A percentile compares a stretch with the other conserved stretches of the same genome.
phyloP scores from a whole-genome alignment of 2,113 vertebrate species.

The Motacilla tschutschensis region DNA sequence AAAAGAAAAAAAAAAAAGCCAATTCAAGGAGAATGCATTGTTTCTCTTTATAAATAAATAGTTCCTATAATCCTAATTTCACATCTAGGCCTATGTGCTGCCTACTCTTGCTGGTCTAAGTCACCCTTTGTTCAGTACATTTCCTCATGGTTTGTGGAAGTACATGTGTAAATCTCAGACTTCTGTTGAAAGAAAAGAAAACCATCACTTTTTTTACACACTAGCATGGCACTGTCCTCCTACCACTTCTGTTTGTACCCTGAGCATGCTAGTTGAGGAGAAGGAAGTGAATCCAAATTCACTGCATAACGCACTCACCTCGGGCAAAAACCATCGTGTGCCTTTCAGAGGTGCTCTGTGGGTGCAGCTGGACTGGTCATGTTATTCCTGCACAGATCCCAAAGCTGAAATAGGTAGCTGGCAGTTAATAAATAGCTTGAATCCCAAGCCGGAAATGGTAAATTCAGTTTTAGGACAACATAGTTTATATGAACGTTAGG shows the following conservation, averaged over 20 bases:
- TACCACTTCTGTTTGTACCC: neutral
- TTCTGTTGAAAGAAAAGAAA: neutral
- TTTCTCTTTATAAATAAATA: constrained; percentile 28
- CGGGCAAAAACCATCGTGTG: neutral
- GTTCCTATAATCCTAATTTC: constrained; percentile 3
- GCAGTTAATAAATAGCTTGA: neutral
- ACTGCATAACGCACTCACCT: neutral
- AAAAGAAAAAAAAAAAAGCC: neutral
- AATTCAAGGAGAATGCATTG: constrained; percentile 1
- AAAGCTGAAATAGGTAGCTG: neutral
- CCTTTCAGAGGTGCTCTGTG: neutral
- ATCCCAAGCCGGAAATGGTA: neutral
- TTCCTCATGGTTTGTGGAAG: neutral
- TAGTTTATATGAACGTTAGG: neutral
- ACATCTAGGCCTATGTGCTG: neutral
- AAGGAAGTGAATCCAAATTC: neutral
- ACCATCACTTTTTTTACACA: neutral
- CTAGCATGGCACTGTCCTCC: neutral
- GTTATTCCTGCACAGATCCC: neutral
- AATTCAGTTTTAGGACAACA: neutral
- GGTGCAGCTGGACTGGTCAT: neutral
- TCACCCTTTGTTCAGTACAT: neutral
- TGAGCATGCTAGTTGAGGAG: neutral
- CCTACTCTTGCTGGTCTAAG: neutral
- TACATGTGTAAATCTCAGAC: neutral